Evolutionary conservation across 2,888 invertebrate species (phyloP).

Genomic region (Serripes groenlandicus): DNA sequence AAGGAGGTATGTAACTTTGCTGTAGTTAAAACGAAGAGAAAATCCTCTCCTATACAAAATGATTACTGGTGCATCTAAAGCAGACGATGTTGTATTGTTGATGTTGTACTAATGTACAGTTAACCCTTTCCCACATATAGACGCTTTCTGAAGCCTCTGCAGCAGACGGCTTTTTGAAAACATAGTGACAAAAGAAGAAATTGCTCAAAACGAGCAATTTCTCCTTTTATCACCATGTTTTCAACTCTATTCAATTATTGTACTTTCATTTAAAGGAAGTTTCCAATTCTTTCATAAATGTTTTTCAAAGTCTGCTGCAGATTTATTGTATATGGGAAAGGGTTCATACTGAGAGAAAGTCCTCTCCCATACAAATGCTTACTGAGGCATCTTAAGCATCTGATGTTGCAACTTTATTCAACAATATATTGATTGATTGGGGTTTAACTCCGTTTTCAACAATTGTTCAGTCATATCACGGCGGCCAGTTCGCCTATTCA

Average conservation of each 20-base stretch:
- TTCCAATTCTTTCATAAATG: no score
- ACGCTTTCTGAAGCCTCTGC: neutral
- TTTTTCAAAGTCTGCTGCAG: neutral
- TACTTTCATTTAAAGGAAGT: no score
- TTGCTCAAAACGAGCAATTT: neutral
- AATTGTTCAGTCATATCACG: neutral
- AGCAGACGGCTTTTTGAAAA: neutral
- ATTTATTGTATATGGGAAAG: neutral
- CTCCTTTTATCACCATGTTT: neutral
- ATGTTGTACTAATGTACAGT: neutral
- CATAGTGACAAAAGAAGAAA: neutral
- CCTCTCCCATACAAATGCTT: neutral
- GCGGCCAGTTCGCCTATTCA: no score
- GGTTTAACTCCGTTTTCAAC: neutral
- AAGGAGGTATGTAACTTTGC: no score
- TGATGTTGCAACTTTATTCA: neutral
- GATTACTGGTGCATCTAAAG: no score
- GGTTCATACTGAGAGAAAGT: neutral
- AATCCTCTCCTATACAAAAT: no score
- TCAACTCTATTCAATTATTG: neutral
- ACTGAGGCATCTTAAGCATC: neutral
- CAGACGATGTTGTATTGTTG: no score
- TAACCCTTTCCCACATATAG: neutral
- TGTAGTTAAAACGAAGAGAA: no score
- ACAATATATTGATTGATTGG: neutral